Percentiles rank a stretch among this genome's conserved stretches.
phyloP scores from a whole-genome alignment of 1,140 invertebrate genomes.

The Parasteatoda tepidariorum region DNA sequence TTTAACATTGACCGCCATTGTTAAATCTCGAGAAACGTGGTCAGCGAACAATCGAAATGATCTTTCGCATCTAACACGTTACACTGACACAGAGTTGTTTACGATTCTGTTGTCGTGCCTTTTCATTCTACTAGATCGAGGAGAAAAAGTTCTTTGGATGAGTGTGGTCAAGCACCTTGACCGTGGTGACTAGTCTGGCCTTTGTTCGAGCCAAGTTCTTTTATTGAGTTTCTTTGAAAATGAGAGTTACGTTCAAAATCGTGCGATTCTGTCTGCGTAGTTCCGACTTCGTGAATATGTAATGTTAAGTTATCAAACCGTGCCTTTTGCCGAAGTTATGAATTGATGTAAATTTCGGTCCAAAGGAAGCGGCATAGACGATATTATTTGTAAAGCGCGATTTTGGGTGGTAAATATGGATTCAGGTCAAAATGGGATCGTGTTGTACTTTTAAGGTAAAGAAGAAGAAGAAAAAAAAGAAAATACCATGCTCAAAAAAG shows the following conservation, averaged over 20 bases:
- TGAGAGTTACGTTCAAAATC: background rate
- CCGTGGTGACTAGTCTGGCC: background rate
- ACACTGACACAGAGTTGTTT: conserved; percentile 36
- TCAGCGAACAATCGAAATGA: background rate
- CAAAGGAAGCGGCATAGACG: background rate
- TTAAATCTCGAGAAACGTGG: background rate
- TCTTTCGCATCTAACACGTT: background rate
- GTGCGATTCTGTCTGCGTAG: background rate
- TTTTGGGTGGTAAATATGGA: too few relatives aligned
- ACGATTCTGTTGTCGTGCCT: background rate
- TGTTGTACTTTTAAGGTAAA: too few relatives aligned
- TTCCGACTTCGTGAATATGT: background rate
- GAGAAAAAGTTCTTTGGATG: background rate
- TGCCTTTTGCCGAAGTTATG: too few relatives aligned
- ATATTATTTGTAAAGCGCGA: too few relatives aligned
- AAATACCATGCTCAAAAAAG: too few relatives aligned
- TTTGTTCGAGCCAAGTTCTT: background rate
- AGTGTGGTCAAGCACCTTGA: conserved; percentile 37
- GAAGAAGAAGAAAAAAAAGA: too few relatives aligned
- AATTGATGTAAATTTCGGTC: background rate
- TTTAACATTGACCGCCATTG: conserved; percentile 18
- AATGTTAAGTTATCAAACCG: background rate
- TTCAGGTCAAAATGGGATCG: too few relatives aligned
- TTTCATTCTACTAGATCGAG: background rate
- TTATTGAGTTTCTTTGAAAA: background rate